Percentiles rank a stretch among this genome's conserved stretches.
These are phyloP conservation scores for Crypturellus tataupa DNA, from an alignment of 2,797 vertebrate genomes.

Conservation along the genomic window DNA sequence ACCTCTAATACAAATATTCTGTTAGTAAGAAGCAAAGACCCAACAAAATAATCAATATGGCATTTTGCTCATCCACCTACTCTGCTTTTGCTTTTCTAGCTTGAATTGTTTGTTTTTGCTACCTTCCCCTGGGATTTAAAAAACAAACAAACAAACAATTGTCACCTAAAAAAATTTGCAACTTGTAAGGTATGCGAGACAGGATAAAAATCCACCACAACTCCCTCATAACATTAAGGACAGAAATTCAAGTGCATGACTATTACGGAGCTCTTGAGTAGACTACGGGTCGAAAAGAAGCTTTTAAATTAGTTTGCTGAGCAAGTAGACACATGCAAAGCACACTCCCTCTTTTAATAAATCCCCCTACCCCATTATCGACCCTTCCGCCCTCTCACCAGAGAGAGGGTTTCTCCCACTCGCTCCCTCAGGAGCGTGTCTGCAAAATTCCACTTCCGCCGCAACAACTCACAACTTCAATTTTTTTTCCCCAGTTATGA, in stretches of 20 bases:
- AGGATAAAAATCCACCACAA: neutral
- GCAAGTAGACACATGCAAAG: neutral
- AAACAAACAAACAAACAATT: neutral
- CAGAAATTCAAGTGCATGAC: neutral
- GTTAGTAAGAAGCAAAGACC: neutral
- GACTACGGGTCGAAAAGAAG: neutral
- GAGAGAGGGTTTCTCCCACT: constrained; percentile 44
- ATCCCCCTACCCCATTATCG: neutral
- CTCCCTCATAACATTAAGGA: neutral
- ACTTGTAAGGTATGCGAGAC: neutral
- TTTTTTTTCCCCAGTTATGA: neutral
- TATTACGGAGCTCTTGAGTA: neutral
- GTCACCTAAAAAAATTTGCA: neutral
- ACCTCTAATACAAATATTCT: neutral
- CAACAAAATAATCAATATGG: neutral
- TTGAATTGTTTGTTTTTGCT: neutral
- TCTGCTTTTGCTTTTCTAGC: neutral
- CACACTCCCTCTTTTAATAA: neutral
- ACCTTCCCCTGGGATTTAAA: neutral
- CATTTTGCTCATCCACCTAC: neutral
- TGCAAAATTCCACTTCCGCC: neutral
- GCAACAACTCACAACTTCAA: neutral
- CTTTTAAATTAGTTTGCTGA: neutral
- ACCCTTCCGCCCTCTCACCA: neutral
- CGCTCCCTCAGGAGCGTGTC: constrained; percentile 13